Evolutionary conservation across 2,113 vertebrate genomes (phyloP), one percentile per base, ranked within the genome.

Genomic region (Corythaeola cristata): DNA sequence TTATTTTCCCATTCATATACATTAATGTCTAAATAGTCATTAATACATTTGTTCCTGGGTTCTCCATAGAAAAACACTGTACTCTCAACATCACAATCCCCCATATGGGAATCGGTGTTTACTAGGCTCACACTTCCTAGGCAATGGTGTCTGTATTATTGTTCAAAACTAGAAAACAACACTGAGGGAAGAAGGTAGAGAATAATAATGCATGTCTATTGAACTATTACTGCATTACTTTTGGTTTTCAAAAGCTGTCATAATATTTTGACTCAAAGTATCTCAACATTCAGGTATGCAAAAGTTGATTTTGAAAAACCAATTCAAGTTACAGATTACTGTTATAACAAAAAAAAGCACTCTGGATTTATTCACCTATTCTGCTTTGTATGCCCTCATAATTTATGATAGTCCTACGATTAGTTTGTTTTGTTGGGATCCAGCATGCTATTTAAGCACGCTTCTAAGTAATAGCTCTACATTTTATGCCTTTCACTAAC

Each of bases 1-100:
- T 30, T 73, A 22, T 52, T 75, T 63, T 56, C 53, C 16, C 9
- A 47, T 15, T 50, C 11, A 17, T 2, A 30, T 2, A 21, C 3
- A 5, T 0, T 0, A 2, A 28, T 12, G 22, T 3, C 12, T 16
- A 37, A 59, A 82, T 86, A 59, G 7, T 2, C 11, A 56, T 26
- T 8, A 44, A 90, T 78, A 30, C 15, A 2, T 20, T 78, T 62
- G 6, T 32, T 89, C 35, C 15, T 64, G 13, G 4, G 5, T 77
- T 87, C 16, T 30, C 18, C n/a, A 37, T 4, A 41, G 24, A 67
- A 68, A 9, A 83, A 4, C 11, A 16, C 7, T 30, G 4, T 11
- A 8, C 22, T 35, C 33, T 39, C 28, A 68, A 18, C n/a, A 63
- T 26, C 33, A 32, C 11, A 59, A 67, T 55, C 26, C 16, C 5